Percentiles rank a stretch among this genome's conserved stretches.
Evolutionary conservation across 2,113 vertebrate genomes (phyloP).

Genomic region (Nipponia nippon): DNA sequence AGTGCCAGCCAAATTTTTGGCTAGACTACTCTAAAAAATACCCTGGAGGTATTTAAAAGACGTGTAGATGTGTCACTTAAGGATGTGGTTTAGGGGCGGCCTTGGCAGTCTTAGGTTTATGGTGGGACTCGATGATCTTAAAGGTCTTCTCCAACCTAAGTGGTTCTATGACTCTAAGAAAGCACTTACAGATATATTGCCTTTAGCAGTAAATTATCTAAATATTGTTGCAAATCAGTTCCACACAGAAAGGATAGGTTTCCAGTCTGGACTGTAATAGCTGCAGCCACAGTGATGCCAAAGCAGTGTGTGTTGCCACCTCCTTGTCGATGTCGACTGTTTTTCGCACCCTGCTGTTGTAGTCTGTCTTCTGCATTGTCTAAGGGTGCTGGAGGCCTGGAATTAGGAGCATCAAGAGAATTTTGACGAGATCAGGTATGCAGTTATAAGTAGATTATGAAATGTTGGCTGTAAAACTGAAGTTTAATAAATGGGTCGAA

Average conservation of each 20-base stretch:
- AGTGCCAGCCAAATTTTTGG: background rate
- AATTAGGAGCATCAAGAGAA: background rate
- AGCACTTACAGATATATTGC: no score
- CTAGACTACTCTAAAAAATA: background rate
- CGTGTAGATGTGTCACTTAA: background rate
- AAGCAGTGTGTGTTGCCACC: accelerated
- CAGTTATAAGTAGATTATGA: background rate
- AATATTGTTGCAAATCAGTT: accelerated
- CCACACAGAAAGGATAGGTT: background rate
- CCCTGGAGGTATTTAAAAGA: background rate
- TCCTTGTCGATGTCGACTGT: accelerated
- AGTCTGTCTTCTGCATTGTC: accelerated
- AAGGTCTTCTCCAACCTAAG: background rate
- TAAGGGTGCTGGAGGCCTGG: background rate
- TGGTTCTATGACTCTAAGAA: background rate
- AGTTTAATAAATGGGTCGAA: background rate
- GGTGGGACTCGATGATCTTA: background rate
- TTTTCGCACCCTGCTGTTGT: background rate
- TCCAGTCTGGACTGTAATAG: background rate
- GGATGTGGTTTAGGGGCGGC: background rate
- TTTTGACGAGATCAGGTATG: background rate
- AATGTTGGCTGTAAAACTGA: background rate
- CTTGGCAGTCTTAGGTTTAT: background rate
- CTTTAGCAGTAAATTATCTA: background rate
- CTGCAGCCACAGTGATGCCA: background rate